A percentile compares a stretch with the other conserved stretches of the same genome.
Evolutionary conservation across 2,113 vertebrate species (phyloP).

Genomic region (Corythaixoides concolor): DNA sequence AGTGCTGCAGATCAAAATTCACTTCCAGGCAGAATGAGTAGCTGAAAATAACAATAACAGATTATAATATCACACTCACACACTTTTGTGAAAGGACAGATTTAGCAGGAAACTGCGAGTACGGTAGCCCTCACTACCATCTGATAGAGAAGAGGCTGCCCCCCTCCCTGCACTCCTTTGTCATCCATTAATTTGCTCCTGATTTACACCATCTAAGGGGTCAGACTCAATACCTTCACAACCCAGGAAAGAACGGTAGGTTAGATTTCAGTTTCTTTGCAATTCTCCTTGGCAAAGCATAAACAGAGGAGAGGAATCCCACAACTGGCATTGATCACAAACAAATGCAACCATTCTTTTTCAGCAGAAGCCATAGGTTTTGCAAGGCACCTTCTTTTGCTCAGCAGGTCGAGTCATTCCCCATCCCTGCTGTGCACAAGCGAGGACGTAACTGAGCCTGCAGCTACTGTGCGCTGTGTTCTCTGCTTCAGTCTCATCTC

Average conservation of each 20-base stretch:
- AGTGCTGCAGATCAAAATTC: neutral
- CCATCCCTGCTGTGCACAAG: neutral
- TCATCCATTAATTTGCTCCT: neutral
- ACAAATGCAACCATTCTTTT: neutral
- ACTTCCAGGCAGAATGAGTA: neutral
- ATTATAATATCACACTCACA: neutral
- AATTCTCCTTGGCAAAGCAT: neutral
- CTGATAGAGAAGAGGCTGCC: neutral
- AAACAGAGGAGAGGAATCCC: neutral
- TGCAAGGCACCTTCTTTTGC: neutral
- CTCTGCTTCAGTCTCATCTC: neutral
- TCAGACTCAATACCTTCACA: neutral
- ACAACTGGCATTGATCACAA: neutral
- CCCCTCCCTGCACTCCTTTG: neutral
- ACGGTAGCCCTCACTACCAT: neutral
- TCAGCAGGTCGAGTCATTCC: neutral
- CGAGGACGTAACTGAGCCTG: neutral
- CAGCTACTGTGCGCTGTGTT: neutral
- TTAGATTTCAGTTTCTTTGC: neutral
- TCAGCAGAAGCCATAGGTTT: neutral
- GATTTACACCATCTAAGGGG: neutral
- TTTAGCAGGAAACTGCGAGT: neutral
- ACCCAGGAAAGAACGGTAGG: neutral
- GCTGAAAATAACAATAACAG: slow-evolving; percentile 16
- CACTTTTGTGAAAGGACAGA: slow-evolving; percentile 1